Percentiles rank a stretch among this genome's conserved stretches.
Conservation (phyloP, 2,888 invertebrate species). For the Erpobdella octoculata region DNA sequence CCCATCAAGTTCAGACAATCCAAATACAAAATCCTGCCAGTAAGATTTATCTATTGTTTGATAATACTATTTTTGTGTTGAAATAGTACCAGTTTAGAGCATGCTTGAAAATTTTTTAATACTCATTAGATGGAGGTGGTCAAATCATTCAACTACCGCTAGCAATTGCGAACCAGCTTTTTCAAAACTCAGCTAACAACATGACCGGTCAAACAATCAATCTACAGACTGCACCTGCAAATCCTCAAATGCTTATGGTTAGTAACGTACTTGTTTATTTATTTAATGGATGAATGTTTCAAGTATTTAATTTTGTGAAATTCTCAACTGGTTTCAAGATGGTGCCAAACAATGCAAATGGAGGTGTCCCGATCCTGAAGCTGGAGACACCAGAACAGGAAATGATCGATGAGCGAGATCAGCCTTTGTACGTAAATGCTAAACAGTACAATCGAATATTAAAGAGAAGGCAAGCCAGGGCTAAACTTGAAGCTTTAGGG, state of each 20-base stretch:
- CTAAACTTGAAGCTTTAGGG: constrained; percentile 84
- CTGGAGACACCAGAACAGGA: constrained; percentile 34
- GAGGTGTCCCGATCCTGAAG: constrained; percentile 12
- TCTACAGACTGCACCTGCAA: not conserved
- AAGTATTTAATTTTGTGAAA: not conserved
- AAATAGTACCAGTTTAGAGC: not conserved
- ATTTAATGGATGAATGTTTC: not conserved
- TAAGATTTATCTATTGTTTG: not conserved
- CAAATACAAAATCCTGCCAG: constrained; percentile 31
- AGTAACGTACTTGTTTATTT: not conserved
- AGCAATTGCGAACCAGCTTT: constrained; percentile 20
- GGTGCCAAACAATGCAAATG: constrained; percentile 20
- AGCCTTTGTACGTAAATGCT: constrained; percentile 94
- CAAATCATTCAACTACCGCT: constrained; percentile 33
- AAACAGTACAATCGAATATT: constrained; percentile 93
- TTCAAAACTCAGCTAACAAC: not conserved
- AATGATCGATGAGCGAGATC: constrained; percentile 74
- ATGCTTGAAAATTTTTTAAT: not conserved
- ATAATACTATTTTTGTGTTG: too few relatives aligned
- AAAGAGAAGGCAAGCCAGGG: constrained; percentile 84
- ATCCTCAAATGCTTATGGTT: constrained; percentile 16
- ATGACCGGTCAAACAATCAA: not conserved
- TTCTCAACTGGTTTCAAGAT: constrained; percentile 7
- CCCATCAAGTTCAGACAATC: constrained; percentile 29
- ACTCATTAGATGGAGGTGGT: not conserved